Conservation (phyloP, 2,888 invertebrate species). For the Autographa gamma region DNA sequence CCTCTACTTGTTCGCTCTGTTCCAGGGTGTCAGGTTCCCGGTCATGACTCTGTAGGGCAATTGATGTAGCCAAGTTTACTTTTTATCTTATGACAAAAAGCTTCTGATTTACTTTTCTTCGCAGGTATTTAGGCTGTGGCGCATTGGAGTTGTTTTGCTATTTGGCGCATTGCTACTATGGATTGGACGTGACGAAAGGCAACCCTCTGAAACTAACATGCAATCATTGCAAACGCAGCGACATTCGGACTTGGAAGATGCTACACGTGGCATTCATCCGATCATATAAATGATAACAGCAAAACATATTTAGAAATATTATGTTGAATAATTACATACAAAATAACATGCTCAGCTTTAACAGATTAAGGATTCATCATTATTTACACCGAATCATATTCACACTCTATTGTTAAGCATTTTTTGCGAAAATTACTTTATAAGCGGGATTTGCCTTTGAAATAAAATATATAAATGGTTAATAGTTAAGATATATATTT, state of each 20-base stretch:
- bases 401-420: too few species aligned
- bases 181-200: background rate
- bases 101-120: background rate
- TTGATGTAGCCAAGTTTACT: too few species aligned
- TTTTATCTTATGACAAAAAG: too few species aligned
- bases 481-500: too few species aligned
- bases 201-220: background rate
- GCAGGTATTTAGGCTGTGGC: constrained; percentile 12
- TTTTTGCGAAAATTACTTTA: too few species aligned
- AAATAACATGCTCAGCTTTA: background rate
- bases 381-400: too few species aligned
- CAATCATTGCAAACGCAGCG: background rate
- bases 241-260: background rate
- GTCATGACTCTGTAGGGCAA: too few species aligned
- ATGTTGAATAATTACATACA: background rate
- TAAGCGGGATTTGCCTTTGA: too few species aligned
- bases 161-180: background rate
- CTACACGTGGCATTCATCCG: background rate
- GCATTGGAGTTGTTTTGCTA: background rate
- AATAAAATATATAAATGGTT: too few species aligned
- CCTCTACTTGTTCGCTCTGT: too few species aligned
- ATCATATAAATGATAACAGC: background rate
- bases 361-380: too few species aligned
- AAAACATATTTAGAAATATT: background rate
- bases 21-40: too few species aligned